Conservation (phyloP, 2,797 vertebrate genomes). For the Craterocephalus amniculus region DNA sequence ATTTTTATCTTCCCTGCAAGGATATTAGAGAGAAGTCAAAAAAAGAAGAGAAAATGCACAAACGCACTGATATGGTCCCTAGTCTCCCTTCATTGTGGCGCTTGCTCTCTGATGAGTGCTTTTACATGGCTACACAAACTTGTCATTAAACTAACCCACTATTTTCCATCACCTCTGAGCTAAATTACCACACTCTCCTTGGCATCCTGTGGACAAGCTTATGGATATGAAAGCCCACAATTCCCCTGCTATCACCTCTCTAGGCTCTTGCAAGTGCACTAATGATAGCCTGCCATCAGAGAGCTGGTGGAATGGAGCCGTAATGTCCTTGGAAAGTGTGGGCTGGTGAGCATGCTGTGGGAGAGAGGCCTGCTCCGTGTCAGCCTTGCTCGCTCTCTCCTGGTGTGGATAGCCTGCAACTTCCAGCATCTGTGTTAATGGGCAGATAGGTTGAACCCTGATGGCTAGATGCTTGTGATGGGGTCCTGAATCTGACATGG, state of each 20-base stretch:
- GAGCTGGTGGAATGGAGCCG: slow-evolving; percentile 75
- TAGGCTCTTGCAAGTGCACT: slow-evolving; percentile 75
- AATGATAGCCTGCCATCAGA: slow-evolving; percentile 83
- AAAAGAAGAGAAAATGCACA: background rate
- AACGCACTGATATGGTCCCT: slow-evolving; percentile 34
- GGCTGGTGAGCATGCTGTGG: slow-evolving; percentile 62
- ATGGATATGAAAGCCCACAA: slow-evolving; percentile 83
- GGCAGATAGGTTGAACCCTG: slow-evolving; percentile 70
- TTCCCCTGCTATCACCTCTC: slow-evolving; percentile 81
- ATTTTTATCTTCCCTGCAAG: background rate
- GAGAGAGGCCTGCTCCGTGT: slow-evolving; percentile 61
- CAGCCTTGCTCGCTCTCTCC: slow-evolving; percentile 38
- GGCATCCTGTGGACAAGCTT: slow-evolving; percentile 76
- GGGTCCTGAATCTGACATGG: slow-evolving; percentile 69
- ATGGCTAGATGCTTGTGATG: slow-evolving; percentile 64
- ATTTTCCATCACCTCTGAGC: slow-evolving; percentile 80
- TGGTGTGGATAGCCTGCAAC: slow-evolving; percentile 47
- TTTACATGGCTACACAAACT: slow-evolving; percentile 81
- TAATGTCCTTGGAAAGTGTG: slow-evolving; percentile 82
- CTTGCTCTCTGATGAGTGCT: slow-evolving; percentile 76
- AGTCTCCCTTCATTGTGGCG: slow-evolving; percentile 52
- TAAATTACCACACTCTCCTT: slow-evolving; percentile 78
- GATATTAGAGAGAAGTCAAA: background rate
- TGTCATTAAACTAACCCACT: slow-evolving; percentile 80
- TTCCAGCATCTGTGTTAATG: slow-evolving; percentile 67